A percentile compares a stretch with the other conserved stretches of the same genome.
Conservation (phyloP, 2,797 vertebrate genomes). For the Gymnothorax reevesii region DNA sequence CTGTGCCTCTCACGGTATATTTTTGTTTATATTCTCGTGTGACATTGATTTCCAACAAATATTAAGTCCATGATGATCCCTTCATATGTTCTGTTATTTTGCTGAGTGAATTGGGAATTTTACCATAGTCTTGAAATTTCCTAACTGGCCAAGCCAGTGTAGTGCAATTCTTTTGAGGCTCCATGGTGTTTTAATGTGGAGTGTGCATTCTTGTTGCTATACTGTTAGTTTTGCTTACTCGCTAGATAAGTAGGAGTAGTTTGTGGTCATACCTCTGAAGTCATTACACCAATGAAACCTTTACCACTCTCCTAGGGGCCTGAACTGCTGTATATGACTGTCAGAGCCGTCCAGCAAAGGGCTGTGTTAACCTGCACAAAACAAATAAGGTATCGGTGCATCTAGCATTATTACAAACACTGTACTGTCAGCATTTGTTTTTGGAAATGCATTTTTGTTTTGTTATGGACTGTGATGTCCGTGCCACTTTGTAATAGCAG, state of each 20-base stretch:
- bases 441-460: not conserved
- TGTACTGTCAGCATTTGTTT: not conserved
- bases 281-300: not conserved
- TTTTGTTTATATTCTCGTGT: too few relatives aligned
- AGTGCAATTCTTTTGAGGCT: not conserved
- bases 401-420: not conserved
- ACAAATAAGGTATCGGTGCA: not conserved
- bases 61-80: too few relatives aligned
- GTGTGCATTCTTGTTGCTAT: not conserved
- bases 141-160: not conserved
- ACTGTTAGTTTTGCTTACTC: not conserved
- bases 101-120: too few relatives aligned
- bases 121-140: not conserved
- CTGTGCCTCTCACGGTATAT: too few relatives aligned
- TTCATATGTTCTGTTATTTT: too few relatives aligned
- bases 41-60: too few relatives aligned
- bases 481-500: not conserved
- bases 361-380: not conserved
- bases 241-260: not conserved
- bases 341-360: not conserved
- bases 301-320: not conserved
- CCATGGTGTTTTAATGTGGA: too few relatives aligned
- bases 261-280: not conserved
- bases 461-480: not conserved
- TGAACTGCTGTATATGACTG: not conserved